phyloP scores from a whole-genome alignment of 2,888 invertebrate species.

The Elegia similella region DNA sequence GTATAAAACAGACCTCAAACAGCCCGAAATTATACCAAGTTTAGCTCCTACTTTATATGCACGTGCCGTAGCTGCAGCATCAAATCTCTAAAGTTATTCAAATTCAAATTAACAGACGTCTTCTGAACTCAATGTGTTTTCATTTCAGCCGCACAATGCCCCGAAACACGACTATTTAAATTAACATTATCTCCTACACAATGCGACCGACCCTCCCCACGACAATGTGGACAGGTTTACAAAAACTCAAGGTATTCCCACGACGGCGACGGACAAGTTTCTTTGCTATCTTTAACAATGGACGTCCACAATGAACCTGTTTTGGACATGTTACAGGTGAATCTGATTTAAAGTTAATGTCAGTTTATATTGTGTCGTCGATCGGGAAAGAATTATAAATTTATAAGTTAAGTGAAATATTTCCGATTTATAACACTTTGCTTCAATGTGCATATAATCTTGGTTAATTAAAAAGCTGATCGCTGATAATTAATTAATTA shows the following conservation, averaged over 20 bases:
- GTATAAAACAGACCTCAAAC: neutral
- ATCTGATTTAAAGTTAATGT: conserved; percentile 8
- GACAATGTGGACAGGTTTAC: conserved; percentile 25
- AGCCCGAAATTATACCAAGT: neutral
- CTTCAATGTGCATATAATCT: too few species aligned
- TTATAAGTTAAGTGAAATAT: too few species aligned
- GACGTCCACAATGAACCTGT: conserved; percentile 31
- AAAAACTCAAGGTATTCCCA: conserved; percentile 33
- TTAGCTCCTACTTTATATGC: conserved; percentile 5
- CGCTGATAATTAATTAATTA: too few species aligned
- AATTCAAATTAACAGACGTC: conserved; percentile 17
- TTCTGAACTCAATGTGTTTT: conserved; percentile 17
- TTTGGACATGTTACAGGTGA: conserved; percentile 24
- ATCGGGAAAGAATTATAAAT: neutral
- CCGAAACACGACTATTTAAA: conserved; percentile 15
- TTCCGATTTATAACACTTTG: too few species aligned
- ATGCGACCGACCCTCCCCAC: conserved; percentile 1
- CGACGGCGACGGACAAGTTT: conserved; percentile 35
- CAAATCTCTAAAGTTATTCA: conserved; percentile 17
- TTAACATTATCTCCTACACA: conserved; percentile 14
- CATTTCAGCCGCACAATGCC: conserved; percentile 15
- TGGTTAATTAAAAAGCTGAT: too few species aligned
- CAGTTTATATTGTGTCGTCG: conserved; percentile 2
- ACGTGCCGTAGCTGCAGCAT: conserved; percentile 15
- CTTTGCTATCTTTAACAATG: conserved; percentile 24